Conservation (phyloP, 1,140 invertebrate genomes). For the silkworm (Bombyx mori) region ASM3026992v2 NC_085119.1:7860001-7860500, state of each 20-base stretch:
- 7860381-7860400: neutral
- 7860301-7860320: neutral
- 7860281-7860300: constrained; percentile 27
- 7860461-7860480: too few relatives aligned
- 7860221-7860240: constrained; percentile 35
- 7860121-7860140: constrained; percentile 25
- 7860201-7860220: constrained; percentile 47
- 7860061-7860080: too few relatives aligned
- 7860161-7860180: constrained; percentile 63
- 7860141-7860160: constrained; percentile 55
- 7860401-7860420: too few relatives aligned
- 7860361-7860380: neutral
- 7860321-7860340: constrained; percentile 3
- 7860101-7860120: constrained; percentile 20
- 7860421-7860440: too few relatives aligned
- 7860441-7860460: too few relatives aligned
- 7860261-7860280: constrained; percentile 40
- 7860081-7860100: too few relatives aligned
- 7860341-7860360: neutral
- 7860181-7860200: constrained; percentile 33
- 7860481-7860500: too few relatives aligned
- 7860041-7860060: too few relatives aligned
- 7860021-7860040: too few relatives aligned
- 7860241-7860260: constrained; percentile 62
- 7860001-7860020: too few relatives aligned